Base-by-base conservation (phyloP, 1,140 invertebrate species). In the Medauroidea extradentata region DNA sequence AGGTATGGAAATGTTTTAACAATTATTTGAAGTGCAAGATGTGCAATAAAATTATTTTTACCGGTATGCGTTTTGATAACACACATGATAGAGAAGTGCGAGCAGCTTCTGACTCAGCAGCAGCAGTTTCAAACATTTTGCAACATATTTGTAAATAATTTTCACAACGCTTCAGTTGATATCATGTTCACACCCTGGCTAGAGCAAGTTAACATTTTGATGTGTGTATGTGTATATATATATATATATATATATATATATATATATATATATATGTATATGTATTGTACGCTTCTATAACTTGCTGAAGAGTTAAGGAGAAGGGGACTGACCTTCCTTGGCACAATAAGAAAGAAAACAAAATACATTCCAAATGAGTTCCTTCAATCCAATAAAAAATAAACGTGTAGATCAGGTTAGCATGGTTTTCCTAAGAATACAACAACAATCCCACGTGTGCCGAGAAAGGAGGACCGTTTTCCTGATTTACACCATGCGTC, bases 241-340 rank as follows among this genome's bases (percentile, higher is more conserved):
- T n/a, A n/a, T n/a, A n/a, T n/a, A n/a, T n/a, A n/a, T n/a, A n/a
- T n/a, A n/a, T n/a, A n/a, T n/a, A n/a, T n/a, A n/a, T n/a, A n/a
- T n/a, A 67, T 24, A 71, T 75, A 59, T 79, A 78, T 59, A 78
- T 79, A 51, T 73, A 73, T 0, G 63, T 11, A 7, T 34, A 11
- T 11, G 29, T 7, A 7, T 34, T 4, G 29, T 34, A 34, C 11
- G 11, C 29, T 7, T 34, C 29, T 34, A 34, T 34, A 34, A 34
- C 29, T 34, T 34, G 29, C 29, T 34, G 29, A 34, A 34, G 29
- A 34, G 29, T 34, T 34, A 11, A 34, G 11, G 29, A 34, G 11
- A 34, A 34, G 29, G 29, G 29, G 29, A 34, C 29, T 34, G 29
- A 11, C n/a, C 11, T 34, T 34, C 5, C 5, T 34, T 34, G 29